Conservation (phyloP, 2,797 vertebrate species). For the Chiloscyllium punctatum region DNA sequence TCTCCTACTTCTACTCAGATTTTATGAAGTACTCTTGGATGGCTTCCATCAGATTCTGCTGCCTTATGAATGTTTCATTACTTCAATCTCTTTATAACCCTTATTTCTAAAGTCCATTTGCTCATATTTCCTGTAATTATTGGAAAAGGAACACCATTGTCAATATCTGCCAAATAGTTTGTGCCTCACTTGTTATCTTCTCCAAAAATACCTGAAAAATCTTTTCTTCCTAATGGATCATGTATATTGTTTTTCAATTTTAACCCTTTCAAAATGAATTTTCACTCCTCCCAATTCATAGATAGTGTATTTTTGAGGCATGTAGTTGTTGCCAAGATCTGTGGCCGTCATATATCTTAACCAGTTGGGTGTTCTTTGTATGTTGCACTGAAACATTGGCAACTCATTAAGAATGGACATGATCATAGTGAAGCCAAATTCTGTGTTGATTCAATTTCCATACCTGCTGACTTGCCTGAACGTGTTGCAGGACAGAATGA, state of each 20-base stretch:
- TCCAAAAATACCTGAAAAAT: background rate
- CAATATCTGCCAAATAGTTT: background rate
- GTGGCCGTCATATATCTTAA: background rate
- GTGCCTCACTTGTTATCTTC: background rate
- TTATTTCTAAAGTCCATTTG: constrained; percentile 16
- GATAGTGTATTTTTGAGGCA: background rate
- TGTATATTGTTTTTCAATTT: background rate
- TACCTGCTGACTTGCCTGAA: background rate
- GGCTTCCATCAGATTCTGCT: constrained; percentile 4
- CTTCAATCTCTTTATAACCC: constrained; percentile 15
- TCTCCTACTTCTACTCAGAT: background rate
- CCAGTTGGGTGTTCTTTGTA: background rate
- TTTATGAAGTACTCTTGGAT: constrained; percentile 25
- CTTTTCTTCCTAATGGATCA: background rate
- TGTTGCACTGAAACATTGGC: background rate
- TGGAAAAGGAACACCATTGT: background rate
- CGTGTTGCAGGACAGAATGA: background rate
- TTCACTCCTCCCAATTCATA: background rate
- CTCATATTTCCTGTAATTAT: background rate
- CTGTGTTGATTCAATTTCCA: background rate
- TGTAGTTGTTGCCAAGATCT: too few relatives aligned
- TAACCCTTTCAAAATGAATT: background rate
- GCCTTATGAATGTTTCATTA: constrained; percentile 7
- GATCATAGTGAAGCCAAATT: background rate
- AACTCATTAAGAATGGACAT: background rate